phyloP scores from a whole-genome alignment of 2,113 vertebrate species.

The Panurus biarmicus region DNA sequence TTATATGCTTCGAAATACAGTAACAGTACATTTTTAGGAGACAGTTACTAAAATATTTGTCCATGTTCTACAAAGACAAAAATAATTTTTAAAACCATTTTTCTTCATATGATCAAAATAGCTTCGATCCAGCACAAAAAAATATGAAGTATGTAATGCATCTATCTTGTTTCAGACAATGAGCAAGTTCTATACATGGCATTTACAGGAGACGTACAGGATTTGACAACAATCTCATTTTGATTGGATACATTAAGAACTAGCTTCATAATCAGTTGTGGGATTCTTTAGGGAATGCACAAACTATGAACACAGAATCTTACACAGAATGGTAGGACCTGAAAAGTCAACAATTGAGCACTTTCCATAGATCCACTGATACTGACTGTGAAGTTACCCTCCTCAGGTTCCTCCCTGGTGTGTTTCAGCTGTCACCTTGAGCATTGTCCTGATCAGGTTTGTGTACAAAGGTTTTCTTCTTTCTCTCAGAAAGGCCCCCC shows the following conservation, averaged over 20 bases:
- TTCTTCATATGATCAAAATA: not conserved
- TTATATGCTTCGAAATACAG: not conserved
- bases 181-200: not conserved
- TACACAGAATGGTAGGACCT: not conserved
- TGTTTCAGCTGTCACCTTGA: not conserved
- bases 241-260: not conserved
- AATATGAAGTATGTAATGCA: not conserved
- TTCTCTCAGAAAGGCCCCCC: not conserved
- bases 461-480: not conserved
- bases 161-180: not conserved
- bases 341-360: not conserved
- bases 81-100: not conserved
- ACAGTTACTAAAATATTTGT: not conserved
- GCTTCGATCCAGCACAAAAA: not conserved
- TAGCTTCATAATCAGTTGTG: not conserved
- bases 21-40: not conserved
- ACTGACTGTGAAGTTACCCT: not conserved
- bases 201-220: not conserved
- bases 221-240: not conserved
- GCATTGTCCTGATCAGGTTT: not conserved
- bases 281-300: not conserved
- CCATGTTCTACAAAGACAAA: not conserved
- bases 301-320: not conserved
- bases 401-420: not conserved
- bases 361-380: not conserved